phyloP scores from a whole-genome alignment of 1,140 invertebrate genomes.

The Pentalonia nigronervosa region DNA sequence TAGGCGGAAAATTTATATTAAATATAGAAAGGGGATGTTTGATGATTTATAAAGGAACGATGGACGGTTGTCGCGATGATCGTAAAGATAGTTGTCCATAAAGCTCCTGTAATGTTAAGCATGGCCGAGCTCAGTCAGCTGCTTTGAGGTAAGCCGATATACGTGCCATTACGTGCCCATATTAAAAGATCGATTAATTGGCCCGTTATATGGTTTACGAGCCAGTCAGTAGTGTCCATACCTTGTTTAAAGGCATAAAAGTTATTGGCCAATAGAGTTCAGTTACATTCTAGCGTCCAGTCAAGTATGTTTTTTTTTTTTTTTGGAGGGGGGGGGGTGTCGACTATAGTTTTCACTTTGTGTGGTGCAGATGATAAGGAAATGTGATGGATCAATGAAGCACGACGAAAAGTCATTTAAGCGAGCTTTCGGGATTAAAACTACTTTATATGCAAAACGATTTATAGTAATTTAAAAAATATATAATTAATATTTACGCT shows the following conservation, averaged over 20 bases:
- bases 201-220: neutral
- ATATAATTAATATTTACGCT: neutral
- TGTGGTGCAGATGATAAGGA: neutral
- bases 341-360: neutral
- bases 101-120: too few relatives aligned
- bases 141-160: neutral
- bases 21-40: neutral
- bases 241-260: neutral
- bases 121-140: neutral
- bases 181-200: neutral
- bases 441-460: neutral
- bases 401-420: neutral
- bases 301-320: neutral
- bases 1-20: neutral
- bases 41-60: neutral
- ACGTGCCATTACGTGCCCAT: too few relatives aligned
- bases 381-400: neutral
- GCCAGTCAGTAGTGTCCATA: too few relatives aligned
- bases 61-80: neutral
- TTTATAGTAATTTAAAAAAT: neutral
- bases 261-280: neutral
- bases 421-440: neutral
- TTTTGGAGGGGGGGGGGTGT: neutral
- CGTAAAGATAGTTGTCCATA: neutral
- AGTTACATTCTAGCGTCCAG: neutral